phyloP scores from a whole-genome alignment of 2,113 vertebrate species.

The Promerops cafer region DNA sequence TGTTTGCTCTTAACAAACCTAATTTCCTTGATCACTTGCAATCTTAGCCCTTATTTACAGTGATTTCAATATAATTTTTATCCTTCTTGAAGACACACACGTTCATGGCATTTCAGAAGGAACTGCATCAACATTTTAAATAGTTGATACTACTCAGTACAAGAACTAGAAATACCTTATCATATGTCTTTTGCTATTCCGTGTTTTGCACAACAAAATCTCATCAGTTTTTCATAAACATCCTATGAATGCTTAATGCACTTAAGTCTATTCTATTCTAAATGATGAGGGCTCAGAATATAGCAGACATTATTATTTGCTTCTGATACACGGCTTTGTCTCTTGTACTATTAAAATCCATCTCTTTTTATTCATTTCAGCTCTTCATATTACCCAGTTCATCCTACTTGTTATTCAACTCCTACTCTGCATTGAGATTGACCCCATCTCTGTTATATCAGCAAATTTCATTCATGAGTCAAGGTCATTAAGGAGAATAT shows the following conservation, averaged over 20 bases:
- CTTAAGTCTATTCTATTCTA: neutral
- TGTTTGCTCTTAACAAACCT: neutral
- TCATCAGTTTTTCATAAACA: neutral
- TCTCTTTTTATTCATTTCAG: neutral
- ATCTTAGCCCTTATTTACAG: neutral
- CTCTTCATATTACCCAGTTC: neutral
- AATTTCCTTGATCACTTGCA: neutral
- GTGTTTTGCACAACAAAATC: neutral
- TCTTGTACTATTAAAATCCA: conserved; percentile 13
- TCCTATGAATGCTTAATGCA: neutral
- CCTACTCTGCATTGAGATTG: conserved; percentile 9
- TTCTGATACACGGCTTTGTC: neutral
- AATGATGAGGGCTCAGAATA: neutral
- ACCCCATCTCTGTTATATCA: conserved; percentile 32
- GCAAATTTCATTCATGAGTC: neutral
- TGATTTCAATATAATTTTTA: neutral
- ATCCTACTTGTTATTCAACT: conserved; percentile 6
- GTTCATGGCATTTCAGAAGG: neutral
- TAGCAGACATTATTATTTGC: neutral
- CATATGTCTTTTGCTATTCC: neutral
- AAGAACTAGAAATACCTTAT: neutral
- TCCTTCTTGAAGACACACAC: neutral
- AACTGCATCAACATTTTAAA: neutral
- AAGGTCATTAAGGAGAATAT: conserved; percentile 44
- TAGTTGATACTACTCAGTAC: neutral